phyloP scores from a whole-genome alignment of 2,888 invertebrate species.

The Megalurothrips usitatus region DNA sequence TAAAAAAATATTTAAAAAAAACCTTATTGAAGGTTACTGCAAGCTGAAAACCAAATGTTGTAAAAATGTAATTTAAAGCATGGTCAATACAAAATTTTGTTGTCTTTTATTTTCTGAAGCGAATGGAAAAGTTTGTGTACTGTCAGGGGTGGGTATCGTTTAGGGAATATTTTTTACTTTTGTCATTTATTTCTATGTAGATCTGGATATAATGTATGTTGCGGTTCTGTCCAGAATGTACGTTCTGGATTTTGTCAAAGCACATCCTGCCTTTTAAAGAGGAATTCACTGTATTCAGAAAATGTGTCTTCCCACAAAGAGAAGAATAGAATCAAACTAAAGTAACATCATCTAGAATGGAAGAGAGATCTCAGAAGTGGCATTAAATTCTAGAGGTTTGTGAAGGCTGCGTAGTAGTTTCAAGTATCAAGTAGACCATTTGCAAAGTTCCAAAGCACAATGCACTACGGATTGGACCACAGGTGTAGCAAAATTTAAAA shows the following conservation, averaged over 20 bases:
- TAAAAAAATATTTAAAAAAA: background rate
- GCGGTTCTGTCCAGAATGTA: background rate
- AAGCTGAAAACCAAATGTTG: background rate
- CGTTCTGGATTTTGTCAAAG: background rate
- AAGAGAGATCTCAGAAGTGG: conserved; percentile 22
- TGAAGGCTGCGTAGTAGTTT: conserved; percentile 18
- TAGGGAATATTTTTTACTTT: background rate
- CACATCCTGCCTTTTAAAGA: conserved; percentile 33
- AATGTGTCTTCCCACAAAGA: conserved; percentile 77
- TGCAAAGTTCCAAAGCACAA: conserved; percentile 22
- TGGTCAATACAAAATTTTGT: conserved; percentile 30
- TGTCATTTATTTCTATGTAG: background rate
- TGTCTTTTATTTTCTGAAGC: background rate
- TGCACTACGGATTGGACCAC: conserved; percentile 25
- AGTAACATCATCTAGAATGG: background rate
- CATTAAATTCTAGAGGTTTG: conserved; percentile 16
- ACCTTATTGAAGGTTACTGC: background rate
- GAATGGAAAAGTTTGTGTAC: background rate
- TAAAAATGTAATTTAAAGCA: conserved; percentile 20
- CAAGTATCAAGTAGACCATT: conserved; percentile 8
- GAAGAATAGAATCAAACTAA: conserved; percentile 43
- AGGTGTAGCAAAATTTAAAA: conserved; percentile 24
- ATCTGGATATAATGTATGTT: conserved; percentile 27
- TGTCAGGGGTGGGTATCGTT: background rate
- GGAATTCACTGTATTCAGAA: conserved; percentile 58